Evolutionary conservation across 2,888 invertebrate genomes (phyloP).

Genomic region (Crematogaster levior): DNA sequence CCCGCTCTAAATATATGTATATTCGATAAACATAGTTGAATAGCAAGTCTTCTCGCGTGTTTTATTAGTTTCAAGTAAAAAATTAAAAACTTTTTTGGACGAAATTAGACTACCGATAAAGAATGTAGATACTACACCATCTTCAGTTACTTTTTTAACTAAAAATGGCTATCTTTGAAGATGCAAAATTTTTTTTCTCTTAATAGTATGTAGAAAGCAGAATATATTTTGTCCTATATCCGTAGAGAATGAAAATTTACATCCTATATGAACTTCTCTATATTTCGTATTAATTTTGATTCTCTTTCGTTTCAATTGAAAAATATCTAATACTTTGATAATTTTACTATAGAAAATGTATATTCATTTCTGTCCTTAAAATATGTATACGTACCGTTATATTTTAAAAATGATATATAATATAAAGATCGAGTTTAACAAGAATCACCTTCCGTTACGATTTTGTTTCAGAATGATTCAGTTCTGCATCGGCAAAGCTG

Average conservation of each 20-base stretch:
- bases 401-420: background rate
- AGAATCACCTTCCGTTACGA: slow-evolving; percentile 25
- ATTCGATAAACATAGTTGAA: background rate
- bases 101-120: background rate
- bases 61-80: background rate
- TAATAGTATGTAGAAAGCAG: background rate
- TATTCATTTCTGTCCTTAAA: background rate
- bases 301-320: background rate
- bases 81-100: too few relatives aligned
- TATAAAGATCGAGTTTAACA: background rate
- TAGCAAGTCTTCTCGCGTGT: background rate
- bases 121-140: background rate
- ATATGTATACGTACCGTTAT: background rate
- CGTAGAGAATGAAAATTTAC: too few relatives aligned
- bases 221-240: background rate
- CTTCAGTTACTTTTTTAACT: background rate
- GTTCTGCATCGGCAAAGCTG: slow-evolving; percentile 48
- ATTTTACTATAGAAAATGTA: background rate
- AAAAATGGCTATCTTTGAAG: background rate
- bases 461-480: slow-evolving; percentile 11
- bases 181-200: background rate
- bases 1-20: background rate
- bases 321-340: background rate
- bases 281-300: background rate
- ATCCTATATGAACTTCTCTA: background rate